Evolutionary conservation across 2,797 vertebrate species (phyloP).

Genomic region (Geotrypetes seraphini): DNA sequence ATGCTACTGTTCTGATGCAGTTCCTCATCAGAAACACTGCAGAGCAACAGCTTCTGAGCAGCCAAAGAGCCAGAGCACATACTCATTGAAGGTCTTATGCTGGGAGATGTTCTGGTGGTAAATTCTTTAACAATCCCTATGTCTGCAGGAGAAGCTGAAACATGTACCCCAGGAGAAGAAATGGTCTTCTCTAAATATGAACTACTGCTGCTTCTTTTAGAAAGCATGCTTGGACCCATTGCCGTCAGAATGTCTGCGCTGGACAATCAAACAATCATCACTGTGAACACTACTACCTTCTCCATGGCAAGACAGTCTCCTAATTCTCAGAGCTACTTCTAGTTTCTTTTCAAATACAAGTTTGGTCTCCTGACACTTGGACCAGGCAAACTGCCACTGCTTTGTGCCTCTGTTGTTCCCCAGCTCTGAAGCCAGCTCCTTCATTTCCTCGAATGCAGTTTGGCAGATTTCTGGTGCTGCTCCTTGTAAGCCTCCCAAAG

Average conservation of each 20-base stretch:
- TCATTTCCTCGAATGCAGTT: constrained; percentile 75
- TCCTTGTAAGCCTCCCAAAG: constrained; percentile 67
- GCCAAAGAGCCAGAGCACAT: constrained; percentile 12
- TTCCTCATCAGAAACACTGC: constrained; percentile 44
- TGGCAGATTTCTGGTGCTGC: constrained; percentile 64
- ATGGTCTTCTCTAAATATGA: constrained; percentile 36
- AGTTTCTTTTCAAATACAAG: constrained; percentile 77
- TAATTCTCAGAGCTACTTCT: constrained; percentile 57
- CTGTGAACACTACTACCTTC: neutral
- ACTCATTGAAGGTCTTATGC: neutral
- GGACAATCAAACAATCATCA: neutral
- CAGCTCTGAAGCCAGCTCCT: constrained; percentile 66
- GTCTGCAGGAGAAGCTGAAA: constrained; percentile 6
- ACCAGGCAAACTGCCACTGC: constrained; percentile 80
- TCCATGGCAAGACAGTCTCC: constrained; percentile 9
- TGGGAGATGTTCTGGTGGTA: neutral
- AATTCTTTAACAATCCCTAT: constrained; percentile 4
- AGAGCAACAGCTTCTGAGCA: constrained; percentile 15
- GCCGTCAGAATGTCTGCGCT: constrained; percentile 36
- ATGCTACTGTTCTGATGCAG: constrained; percentile 19
- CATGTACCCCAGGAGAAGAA: constrained; percentile 13
- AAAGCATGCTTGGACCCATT: neutral
- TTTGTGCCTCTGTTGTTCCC: constrained; percentile 69
- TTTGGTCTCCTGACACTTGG: constrained; percentile 79
- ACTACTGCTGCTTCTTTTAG: constrained; percentile 34